Evolutionary conservation across 1,140 invertebrate genomes (phyloP).

Genomic region (Drosophila orena): DNA sequence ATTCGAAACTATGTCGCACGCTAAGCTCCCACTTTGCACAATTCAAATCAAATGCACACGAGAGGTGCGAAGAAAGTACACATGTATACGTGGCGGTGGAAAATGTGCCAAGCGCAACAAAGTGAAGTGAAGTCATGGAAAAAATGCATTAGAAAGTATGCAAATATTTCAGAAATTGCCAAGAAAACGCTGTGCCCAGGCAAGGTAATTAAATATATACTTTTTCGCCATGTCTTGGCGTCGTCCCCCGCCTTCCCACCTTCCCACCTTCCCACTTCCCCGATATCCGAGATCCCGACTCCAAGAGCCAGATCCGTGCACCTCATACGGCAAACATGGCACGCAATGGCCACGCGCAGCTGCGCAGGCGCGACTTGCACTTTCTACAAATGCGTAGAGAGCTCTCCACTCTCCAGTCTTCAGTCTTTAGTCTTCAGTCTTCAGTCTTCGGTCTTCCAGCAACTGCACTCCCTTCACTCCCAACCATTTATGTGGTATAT

Average conservation of each 20-base stretch:
- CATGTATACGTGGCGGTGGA: slow-evolving; percentile 21
- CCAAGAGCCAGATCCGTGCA: not conserved
- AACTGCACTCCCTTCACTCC: not conserved
- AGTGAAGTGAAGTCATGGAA: slow-evolving; percentile 1
- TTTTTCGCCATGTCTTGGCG: slow-evolving; percentile 26
- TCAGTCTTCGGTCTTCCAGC: not conserved
- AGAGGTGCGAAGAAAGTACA: slow-evolving; percentile 57
- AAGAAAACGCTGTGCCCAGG: slow-evolving; percentile 27
- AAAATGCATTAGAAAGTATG: slow-evolving; percentile 79
- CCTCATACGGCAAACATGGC: slow-evolving; percentile 77
- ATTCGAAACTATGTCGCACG: slow-evolving; percentile 80
- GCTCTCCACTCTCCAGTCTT: slow-evolving; percentile 12
- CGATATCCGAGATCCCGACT: slow-evolving; percentile 3
- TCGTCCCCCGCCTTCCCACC: not conserved
- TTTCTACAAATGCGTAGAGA: slow-evolving; percentile 81
- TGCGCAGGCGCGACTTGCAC: slow-evolving; percentile 77
- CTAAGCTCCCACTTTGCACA: slow-evolving; percentile 48
- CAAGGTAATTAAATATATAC: slow-evolving; percentile 74
- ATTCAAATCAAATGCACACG: slow-evolving; percentile 67
- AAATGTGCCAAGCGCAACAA: slow-evolving; percentile 59
- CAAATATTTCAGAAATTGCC: slow-evolving; percentile 74
- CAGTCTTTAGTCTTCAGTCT: slow-evolving; percentile 2
- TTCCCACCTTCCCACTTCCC: slow-evolving; percentile 3
- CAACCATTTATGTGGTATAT: not conserved
- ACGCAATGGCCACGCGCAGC: slow-evolving; percentile 78